Base-by-base conservation (phyloP, 2,113 vertebrate genomes). In the Megaceryle maxima region DNA sequence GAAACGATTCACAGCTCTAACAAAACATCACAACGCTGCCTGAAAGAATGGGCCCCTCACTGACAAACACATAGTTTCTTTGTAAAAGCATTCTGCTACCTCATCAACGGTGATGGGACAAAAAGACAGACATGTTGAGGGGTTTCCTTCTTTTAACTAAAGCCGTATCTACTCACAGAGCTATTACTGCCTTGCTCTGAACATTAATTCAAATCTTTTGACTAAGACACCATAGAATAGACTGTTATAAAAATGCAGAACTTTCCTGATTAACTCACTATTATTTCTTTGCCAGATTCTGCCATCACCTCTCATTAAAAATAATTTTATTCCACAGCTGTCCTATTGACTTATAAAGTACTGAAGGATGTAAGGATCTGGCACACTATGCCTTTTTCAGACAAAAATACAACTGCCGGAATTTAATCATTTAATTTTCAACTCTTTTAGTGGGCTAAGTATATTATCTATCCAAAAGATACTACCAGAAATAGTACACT, bases 231-330 rank as follows among this genome's bases (percentile, higher is more conserved):
- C 46, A 17, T 0, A 2, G n/a, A 68, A 53, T 1, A 75, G 55
- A 21, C 60, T 68, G 75, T 16, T 67, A 51, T 7, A 35, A 59
- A 74, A 63, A 67, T 0, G 3, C 35, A 78, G 28, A 94, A 68
- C 60, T 75, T 55, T 44, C 35, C 80, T 39, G 86, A 97, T 82
- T 81, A 96, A 88, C 62, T 93, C 86, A 35, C 53, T 29, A 19
- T 81, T 74, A 55, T 70, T 60, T 84, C 95, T 69, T 46, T 83
- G 72, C 79, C 90, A 91, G 56, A 28, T 39, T 76, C 73, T 88
- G 90, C 67, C 96, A 95, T 60, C 68, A 6, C 57, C 72, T 75
- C 73, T 83, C 80, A 79, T 92, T 87, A 93, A 83, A 96, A 77
- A 72, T 33, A 14, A 64, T 88, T 81, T 83, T 51, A 51, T 60